Conservation (phyloP, 2,797 vertebrate genomes). For the Hirundo rustica region DNA sequence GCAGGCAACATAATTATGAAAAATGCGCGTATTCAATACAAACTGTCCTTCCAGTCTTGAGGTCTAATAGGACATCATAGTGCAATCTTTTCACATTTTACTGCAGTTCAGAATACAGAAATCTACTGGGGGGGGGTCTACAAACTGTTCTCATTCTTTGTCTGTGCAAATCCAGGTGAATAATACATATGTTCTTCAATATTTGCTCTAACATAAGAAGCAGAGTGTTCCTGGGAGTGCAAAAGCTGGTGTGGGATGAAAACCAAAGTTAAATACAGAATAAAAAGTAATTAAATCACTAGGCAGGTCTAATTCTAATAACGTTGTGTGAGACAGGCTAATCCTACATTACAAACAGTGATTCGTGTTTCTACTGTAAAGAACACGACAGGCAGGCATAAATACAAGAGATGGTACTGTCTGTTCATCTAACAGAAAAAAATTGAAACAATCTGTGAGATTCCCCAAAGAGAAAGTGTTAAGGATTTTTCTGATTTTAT, state of each 20-base stretch:
- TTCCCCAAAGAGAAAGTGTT: not conserved
- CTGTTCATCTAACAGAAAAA: not conserved
- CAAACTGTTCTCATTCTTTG: not conserved
- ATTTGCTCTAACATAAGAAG: slow-evolving; percentile 1
- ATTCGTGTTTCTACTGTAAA: slow-evolving; percentile 7
- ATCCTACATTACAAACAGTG: slow-evolving; percentile 33
- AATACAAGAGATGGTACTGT: not conserved
- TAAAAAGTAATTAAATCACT: slow-evolving; percentile 12
- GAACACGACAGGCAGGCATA: not conserved
- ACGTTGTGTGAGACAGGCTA: not conserved
- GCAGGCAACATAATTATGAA: slow-evolving; percentile 76
- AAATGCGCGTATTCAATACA: slow-evolving; percentile 59
- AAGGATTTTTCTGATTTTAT: slow-evolving; percentile 20
- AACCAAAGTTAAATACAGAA: slow-evolving; percentile 16
- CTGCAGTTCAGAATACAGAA: slow-evolving; percentile 28
- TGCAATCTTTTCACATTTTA: slow-evolving; percentile 25
- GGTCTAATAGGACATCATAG: slow-evolving; percentile 50
- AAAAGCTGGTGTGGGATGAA: not conserved
- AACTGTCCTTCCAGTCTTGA: slow-evolving; percentile 63
- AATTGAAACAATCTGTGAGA: not conserved
- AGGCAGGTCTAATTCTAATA: not conserved
- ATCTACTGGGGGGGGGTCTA: not conserved
- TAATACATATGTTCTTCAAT: not conserved
- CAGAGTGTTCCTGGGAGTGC: not conserved
- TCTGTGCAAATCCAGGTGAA: slow-evolving; percentile 12